Base-by-base conservation (phyloP, 2,797 vertebrate genomes). In the Sebastes melanostomus region DNA sequence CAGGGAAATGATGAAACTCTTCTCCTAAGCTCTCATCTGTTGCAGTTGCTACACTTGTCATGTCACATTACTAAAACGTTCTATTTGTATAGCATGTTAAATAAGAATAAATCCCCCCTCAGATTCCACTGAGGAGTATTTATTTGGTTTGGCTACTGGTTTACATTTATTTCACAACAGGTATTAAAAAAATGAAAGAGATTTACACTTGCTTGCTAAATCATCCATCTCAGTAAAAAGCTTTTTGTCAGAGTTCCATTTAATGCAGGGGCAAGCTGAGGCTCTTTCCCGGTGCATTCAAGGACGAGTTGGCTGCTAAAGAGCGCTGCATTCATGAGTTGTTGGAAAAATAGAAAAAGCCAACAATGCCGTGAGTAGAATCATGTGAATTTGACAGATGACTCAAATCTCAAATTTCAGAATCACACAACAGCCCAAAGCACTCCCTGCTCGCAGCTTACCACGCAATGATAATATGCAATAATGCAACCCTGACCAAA, bases 111-210 rank as follows among this genome's bases (percentile, higher is more conserved):
- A 66, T 73, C 36, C 32, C 5, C 30, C 34, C 30, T 72, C 42
- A 14, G 29, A 68, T 42, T 67, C 52, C 30, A 81, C 54, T 36
- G 36, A 66, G 6, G 36, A 72, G 54, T 32, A 32, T 65, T 12
- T 63, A 16, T 88, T 82, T 67, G 4, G 22, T 68, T 73, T 83
- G 78, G 78, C 60, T 25, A 8, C 29, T 32, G 16, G 29, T 59
- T 74, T 73, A 36, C 58, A 42, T 69, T 82, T 32, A 58, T 82
- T 81, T 77, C 70, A 77, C 68, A 82, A 77, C 71, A 78, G 34
- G 52, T 60, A 63, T 65, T 10, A 32, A 34, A 60, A 80, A 72
- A 2, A 70, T 22, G 4, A 76, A 14, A 52, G 55, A 60, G 46
- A 72, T 75, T 27, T 46, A 27, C 52, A 86, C 38, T 66, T 42